A percentile compares a stretch with the other conserved stretches of the same genome.
phyloP scores from a whole-genome alignment of 1,140 invertebrate species.

The Vanessa atalanta region DNA sequence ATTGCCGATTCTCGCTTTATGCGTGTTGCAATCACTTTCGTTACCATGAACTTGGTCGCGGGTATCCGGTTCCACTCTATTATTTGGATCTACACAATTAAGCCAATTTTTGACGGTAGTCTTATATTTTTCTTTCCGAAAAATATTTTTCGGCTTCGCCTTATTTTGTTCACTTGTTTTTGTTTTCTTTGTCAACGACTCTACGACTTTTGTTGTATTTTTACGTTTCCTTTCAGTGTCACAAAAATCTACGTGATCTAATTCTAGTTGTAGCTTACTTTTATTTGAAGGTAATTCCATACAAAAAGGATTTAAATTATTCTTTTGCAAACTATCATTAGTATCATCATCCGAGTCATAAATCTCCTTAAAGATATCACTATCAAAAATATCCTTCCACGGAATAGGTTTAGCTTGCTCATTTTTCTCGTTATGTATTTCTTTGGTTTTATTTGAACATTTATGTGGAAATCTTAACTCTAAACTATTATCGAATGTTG shows the following conservation, averaged over 20 bases:
- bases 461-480: not conserved
- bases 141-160: constrained; percentile 31
- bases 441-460: not conserved
- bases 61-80: constrained; percentile 20
- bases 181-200: constrained; percentile 18
- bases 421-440: not conserved
- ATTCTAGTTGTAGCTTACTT: not conserved
- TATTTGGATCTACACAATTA: constrained; percentile 44
- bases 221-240: constrained; percentile 23
- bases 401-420: constrained; percentile 16
- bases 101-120: constrained; percentile 64
- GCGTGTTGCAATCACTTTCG: not conserved
- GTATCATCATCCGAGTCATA: constrained; percentile 6
- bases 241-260: not conserved
- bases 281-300: not conserved
- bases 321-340: not conserved
- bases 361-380: constrained; percentile 43
- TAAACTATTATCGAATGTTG: not conserved
- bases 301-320: not conserved
- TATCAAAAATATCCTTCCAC: constrained; percentile 64
- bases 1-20: not conserved
- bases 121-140: constrained; percentile 59
- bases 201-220: not conserved
- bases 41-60: not conserved
- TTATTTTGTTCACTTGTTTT: constrained; percentile 29